These are phyloP conservation scores for Mareca strepera DNA, from an alignment of 2,797 vertebrate genomes.

Conservation along the genomic window DNA sequence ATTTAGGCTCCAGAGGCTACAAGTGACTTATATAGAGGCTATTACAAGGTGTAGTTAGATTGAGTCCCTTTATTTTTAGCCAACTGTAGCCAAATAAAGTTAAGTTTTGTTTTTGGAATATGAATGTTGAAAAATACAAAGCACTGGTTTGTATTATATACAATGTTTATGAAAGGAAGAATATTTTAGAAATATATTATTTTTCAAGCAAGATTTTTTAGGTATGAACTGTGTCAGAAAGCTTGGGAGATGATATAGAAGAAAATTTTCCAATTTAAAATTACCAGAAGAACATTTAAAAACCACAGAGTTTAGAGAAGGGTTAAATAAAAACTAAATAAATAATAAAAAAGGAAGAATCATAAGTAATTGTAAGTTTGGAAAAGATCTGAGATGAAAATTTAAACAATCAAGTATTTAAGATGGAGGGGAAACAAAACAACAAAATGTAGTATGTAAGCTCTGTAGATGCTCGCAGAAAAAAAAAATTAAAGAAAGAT, in stretches of 20 bases:
- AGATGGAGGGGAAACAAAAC: neutral
- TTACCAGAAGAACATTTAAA: neutral
- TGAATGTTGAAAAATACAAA: neutral
- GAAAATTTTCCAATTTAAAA: neutral
- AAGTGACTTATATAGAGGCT: neutral
- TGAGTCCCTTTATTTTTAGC: neutral
- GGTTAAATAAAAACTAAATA: neutral
- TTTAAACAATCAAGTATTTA: neutral
- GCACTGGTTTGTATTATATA: neutral
- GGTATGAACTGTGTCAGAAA: neutral
- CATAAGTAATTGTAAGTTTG: neutral
- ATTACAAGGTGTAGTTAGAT: neutral
- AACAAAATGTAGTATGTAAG: fast-evolving
- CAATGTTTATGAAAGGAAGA: neutral
- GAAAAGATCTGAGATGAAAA: neutral
- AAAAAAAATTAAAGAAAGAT: neutral
- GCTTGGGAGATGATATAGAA: neutral
- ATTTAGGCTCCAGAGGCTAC: neutral
- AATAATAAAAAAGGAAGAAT: neutral
- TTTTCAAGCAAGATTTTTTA: neutral
- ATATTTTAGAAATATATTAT: neutral
- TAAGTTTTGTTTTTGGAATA: neutral
- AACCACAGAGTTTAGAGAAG: neutral
- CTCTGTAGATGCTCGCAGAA: neutral
- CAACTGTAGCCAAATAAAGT: neutral